These are phyloP conservation scores for Drosophila sturtevanti DNA, from an alignment of 1,140 invertebrate genomes.

Conservation along the genomic window DNA sequence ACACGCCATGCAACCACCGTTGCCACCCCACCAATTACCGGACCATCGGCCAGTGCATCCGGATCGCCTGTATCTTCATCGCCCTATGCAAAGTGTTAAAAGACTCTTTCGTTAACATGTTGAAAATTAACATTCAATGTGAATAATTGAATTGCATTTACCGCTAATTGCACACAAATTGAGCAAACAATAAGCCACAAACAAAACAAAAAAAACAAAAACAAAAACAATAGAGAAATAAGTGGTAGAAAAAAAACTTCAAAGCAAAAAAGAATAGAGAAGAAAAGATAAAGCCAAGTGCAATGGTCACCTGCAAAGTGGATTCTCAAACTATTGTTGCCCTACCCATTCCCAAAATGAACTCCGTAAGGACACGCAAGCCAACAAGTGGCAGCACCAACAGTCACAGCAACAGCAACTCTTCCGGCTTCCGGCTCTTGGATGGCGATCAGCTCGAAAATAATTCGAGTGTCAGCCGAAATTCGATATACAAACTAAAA, in stretches of 20 bases:
- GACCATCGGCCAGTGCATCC: conserved; percentile 15
- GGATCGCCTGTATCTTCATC: conserved; percentile 7
- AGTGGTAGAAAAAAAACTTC: conserved; percentile 6
- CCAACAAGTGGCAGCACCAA: conserved; percentile 56
- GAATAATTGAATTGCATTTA: conserved; percentile 76
- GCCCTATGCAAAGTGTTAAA: conserved; percentile 72
- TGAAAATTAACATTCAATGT: conserved; percentile 74
- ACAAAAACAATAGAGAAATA: background rate
- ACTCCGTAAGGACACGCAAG: conserved; percentile 61
- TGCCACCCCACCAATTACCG: conserved; percentile 8
- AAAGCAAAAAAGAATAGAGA: conserved; percentile 1
- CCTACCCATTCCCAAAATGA: conserved; percentile 78
- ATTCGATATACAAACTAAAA: conserved; percentile 89
- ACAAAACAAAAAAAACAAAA: conserved; percentile 25
- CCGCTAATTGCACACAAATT: conserved; percentile 75
- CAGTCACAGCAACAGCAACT: conserved; percentile 47
- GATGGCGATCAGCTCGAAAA: conserved; percentile 83
- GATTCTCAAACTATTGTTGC: conserved; percentile 69
- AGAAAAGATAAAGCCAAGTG: conserved; percentile 13
- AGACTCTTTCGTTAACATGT: conserved; percentile 62
- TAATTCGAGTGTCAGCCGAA: conserved; percentile 85
- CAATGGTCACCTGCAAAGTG: conserved; percentile 80
- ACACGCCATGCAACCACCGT: conserved; percentile 55
- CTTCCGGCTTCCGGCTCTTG: conserved; percentile 83
- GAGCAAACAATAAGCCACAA: conserved; percentile 1